phyloP scores from a whole-genome alignment of 2,113 vertebrate species.

The Microtus richardsoni region DNA sequence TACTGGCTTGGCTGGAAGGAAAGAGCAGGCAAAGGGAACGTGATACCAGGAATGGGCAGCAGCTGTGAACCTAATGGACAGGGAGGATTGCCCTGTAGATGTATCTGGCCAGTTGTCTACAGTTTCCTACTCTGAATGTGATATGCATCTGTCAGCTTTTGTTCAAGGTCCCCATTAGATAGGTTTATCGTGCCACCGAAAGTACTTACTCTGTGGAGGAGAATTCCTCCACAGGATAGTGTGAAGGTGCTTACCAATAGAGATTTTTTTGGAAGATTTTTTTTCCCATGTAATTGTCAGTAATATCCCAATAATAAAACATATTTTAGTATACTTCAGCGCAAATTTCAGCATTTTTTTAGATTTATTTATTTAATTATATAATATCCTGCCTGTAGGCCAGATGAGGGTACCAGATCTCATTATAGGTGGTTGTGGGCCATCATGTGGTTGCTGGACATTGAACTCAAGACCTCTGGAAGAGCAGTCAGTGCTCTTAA shows the following conservation, averaged over 20 bases:
- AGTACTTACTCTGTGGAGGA: not conserved
- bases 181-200: not conserved
- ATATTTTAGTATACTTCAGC: not conserved
- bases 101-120: not conserved
- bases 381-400: no score
- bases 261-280: not conserved
- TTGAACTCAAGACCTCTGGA: no score
- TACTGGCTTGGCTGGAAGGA: not conserved
- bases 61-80: not conserved
- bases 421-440: no score
- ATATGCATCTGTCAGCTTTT: not conserved
- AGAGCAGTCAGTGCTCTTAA: no score
- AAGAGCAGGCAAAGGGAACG: not conserved
- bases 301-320: constrained; percentile 10
- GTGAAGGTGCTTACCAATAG: not conserved
- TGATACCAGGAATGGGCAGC: no score
- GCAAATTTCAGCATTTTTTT: not conserved
- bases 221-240: not conserved
- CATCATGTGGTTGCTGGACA: no score
- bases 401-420: no score
- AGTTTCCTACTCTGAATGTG: not conserved
- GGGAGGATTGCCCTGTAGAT: not conserved
- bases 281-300: not conserved
- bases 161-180: not conserved
- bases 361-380: no score